A percentile compares a stretch with the other conserved stretches of the same genome.
Evolutionary conservation across 1,140 invertebrate species (phyloP).

Genomic region (Drosophila pruinosa): DNA sequence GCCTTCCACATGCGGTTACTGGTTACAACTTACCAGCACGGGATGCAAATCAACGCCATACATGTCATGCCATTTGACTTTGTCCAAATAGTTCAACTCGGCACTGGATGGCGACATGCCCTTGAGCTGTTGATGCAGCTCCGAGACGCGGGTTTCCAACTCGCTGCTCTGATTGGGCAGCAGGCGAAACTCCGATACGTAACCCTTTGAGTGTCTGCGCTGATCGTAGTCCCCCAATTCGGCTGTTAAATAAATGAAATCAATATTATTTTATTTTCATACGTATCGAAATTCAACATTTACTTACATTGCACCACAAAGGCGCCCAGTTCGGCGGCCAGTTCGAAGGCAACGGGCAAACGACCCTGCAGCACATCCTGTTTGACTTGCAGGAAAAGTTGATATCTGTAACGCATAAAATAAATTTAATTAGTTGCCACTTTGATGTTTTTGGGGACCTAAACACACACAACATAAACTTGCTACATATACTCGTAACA

Average conservation of each 20-base stretch:
- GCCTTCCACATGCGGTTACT: slow-evolving; percentile 33
- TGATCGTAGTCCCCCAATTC: slow-evolving; percentile 99
- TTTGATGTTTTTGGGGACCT: background rate
- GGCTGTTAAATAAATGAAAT: slow-evolving; percentile 86
- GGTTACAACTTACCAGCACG: slow-evolving; percentile 83
- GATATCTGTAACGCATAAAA: slow-evolving; percentile 89
- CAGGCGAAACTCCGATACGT: slow-evolving; percentile 98
- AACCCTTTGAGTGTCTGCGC: slow-evolving; percentile 93
- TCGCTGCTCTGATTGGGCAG: slow-evolving; percentile 96
- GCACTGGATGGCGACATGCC: slow-evolving; percentile 86
- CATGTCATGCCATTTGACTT: slow-evolving; percentile 98
- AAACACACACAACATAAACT: background rate
- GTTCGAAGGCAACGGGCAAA: slow-evolving; percentile 93
- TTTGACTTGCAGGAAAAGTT: slow-evolving; percentile 97
- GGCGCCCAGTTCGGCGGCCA: slow-evolving; percentile 95
- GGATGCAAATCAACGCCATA: slow-evolving; percentile 96
- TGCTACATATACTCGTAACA: slow-evolving; percentile 37
- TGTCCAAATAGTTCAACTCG: slow-evolving; percentile 95
- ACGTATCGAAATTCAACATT: background rate
- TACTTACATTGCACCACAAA: slow-evolving; percentile 98
- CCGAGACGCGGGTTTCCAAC: slow-evolving; percentile 93
- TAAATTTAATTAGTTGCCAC: slow-evolving; percentile 55
- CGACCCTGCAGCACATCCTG: slow-evolving; percentile 96
- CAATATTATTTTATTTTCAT: background rate
- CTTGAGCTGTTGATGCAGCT: slow-evolving; percentile 90